Conservation (phyloP, 2,113 vertebrate genomes). For the Callopanchax toddi region DNA sequence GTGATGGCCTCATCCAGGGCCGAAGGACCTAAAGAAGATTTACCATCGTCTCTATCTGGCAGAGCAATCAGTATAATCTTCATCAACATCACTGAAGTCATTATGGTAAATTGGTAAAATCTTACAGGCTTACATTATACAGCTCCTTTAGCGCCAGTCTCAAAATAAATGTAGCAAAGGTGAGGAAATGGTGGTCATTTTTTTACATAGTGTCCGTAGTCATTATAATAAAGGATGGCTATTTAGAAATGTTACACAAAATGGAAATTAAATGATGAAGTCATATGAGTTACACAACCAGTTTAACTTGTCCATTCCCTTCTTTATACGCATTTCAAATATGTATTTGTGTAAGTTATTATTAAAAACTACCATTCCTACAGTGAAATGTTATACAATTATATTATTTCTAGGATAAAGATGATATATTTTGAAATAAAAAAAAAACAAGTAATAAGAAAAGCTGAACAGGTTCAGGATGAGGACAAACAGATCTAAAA, state of each 20-base stretch:
- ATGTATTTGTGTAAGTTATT: too few species aligned
- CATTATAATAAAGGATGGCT: conserved; percentile 52
- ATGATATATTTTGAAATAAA: too few species aligned
- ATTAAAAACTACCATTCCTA: too few species aligned
- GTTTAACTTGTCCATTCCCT: too few species aligned
- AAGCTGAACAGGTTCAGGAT: too few species aligned
- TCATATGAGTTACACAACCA: not conserved
- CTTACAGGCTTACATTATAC: conserved; percentile 48
- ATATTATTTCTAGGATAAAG: too few species aligned
- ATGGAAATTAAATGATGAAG: conserved; percentile 23
- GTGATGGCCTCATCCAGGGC: conserved; percentile 36
- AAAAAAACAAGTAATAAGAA: too few species aligned
- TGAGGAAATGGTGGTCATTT: conserved; percentile 50
- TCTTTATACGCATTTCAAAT: not conserved
- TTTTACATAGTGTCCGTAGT: conserved; percentile 52
- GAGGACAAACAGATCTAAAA: too few species aligned
- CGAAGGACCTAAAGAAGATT: conserved; percentile 55
- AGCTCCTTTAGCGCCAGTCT: conserved; percentile 35
- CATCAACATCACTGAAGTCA: conserved; percentile 62
- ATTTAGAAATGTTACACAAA: too few species aligned
- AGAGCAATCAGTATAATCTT: conserved; percentile 54
- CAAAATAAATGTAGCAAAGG: conserved; percentile 40
- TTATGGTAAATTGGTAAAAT: conserved; percentile 60
- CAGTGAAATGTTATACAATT: too few species aligned
- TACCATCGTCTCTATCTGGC: conserved; percentile 36